Conservation (phyloP, 2,113 vertebrate species). For the Pseudolaguvia tuberculata region DNA sequence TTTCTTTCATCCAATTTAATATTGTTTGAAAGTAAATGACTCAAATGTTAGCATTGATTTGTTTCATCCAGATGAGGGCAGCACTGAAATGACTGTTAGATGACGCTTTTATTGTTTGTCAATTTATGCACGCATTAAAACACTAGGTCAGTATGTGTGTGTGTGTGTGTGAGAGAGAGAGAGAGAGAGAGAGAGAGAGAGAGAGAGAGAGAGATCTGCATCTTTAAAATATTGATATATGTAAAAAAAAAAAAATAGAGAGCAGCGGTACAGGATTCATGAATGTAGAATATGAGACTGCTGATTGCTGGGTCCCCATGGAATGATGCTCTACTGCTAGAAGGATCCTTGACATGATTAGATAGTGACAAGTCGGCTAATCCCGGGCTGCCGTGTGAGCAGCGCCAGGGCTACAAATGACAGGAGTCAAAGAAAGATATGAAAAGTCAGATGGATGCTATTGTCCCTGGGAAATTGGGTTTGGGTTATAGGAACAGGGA, state of each 20-base stretch:
- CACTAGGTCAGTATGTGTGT: no score
- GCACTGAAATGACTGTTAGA: not conserved
- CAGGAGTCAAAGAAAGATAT: constrained; percentile 47
- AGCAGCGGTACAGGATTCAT: not conserved
- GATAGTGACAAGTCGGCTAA: constrained; percentile 39
- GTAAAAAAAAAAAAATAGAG: not conserved
- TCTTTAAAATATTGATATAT: not conserved
- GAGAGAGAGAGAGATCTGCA: not conserved
- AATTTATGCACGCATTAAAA: no score
- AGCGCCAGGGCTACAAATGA: constrained; percentile 12
- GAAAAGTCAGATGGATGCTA: constrained; percentile 55
- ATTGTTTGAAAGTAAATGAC: not conserved
- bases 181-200: no score
- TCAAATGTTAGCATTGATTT: not conserved
- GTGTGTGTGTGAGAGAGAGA: no score
- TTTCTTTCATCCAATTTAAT: not conserved
- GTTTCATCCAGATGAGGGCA: constrained; percentile 16
- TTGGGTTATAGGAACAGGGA: constrained; percentile 54
- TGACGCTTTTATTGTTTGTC: not conserved
- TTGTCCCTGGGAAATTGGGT: constrained; percentile 70
- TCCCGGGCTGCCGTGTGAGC: constrained; percentile 35
- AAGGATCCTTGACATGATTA: constrained; percentile 59
- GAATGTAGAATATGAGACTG: not conserved
- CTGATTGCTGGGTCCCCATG: constrained; percentile 2
- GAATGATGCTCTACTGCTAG: constrained; percentile 27